phyloP scores from a whole-genome alignment of 1,140 invertebrate species.

The Uloborus diversus region DNA sequence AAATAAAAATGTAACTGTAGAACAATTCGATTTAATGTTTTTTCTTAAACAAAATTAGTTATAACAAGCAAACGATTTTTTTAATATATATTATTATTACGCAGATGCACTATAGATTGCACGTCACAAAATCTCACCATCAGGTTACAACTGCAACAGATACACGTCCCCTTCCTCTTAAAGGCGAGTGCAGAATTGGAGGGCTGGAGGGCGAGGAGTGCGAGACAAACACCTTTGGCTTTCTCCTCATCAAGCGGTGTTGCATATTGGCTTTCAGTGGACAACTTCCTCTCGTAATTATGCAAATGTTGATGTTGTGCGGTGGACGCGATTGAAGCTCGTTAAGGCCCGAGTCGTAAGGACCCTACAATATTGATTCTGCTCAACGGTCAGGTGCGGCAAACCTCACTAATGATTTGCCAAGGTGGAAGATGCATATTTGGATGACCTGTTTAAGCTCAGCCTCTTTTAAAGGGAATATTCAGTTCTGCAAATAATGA shows the following conservation, averaged over 20 bases:
- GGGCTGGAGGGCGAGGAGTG: background rate
- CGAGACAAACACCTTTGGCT: constrained; percentile 42
- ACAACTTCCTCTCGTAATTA: constrained; percentile 55
- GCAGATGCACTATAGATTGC: too few species aligned
- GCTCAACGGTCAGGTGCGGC: constrained; percentile 34
- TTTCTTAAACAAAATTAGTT: too few species aligned
- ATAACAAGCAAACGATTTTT: too few species aligned
- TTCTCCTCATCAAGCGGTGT: constrained; percentile 46
- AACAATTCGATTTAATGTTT: too few species aligned
- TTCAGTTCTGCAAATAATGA: too few species aligned
- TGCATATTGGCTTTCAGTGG: constrained; percentile 54
- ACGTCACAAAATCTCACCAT: too few species aligned
- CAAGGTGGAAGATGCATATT: constrained; percentile 14
- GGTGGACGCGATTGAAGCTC: constrained; percentile 43
- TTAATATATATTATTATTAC: too few species aligned
- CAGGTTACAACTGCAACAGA: too few species aligned
- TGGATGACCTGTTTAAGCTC: background rate
- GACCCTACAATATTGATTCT: constrained; percentile 46
- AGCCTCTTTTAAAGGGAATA: too few species aligned
- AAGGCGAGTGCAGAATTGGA: too few species aligned
- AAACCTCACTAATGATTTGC: constrained; percentile 44
- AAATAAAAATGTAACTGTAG: too few species aligned
- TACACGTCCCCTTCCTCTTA: background rate
- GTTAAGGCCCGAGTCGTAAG: constrained; percentile 14
- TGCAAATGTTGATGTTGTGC: constrained; percentile 56